Percentiles rank a stretch among this genome's conserved stretches.
Evolutionary conservation across 2,797 vertebrate species (phyloP).

Genomic region (Acipenser ruthenus): DNA sequence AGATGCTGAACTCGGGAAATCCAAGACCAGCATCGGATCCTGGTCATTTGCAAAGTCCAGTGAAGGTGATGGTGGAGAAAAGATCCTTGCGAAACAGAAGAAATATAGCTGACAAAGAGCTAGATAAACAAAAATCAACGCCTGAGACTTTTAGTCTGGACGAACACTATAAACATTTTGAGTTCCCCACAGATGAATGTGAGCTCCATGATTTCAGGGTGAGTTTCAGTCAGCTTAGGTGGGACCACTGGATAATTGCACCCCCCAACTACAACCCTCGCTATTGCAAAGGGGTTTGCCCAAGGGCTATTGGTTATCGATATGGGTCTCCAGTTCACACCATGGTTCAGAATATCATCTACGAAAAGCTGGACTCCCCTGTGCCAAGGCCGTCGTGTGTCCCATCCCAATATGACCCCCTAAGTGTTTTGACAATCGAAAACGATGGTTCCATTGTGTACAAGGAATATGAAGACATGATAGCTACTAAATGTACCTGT

Average conservation of each 20-base stretch:
- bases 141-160: slow-evolving; percentile 45
- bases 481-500: slow-evolving; percentile 87
- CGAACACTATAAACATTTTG: slow-evolving; percentile 55
- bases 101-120: slow-evolving; percentile 38
- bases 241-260: slow-evolving; percentile 90
- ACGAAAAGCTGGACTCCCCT: slow-evolving; percentile 76
- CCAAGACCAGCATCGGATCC: slow-evolving; percentile 14
- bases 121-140: slow-evolving; percentile 31
- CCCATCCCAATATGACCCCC: slow-evolving; percentile 78
- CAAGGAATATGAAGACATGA: slow-evolving; percentile 92
- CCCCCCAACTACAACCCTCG: slow-evolving; percentile 86
- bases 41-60: slow-evolving; percentile 24
- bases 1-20: slow-evolving; percentile 13
- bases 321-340: slow-evolving; percentile 87
- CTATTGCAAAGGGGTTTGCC: slow-evolving; percentile 86
- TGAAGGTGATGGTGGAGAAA: slow-evolving; percentile 26
- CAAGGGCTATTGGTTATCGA: slow-evolving; percentile 67
- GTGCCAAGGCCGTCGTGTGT: slow-evolving; percentile 82
- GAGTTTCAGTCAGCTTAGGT: slow-evolving; percentile 81
- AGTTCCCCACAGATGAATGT: slow-evolving; percentile 72
- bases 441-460: slow-evolving; percentile 82
- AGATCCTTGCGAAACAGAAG: slow-evolving; percentile 47
- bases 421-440: slow-evolving; percentile 85
- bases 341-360: slow-evolving; percentile 88
- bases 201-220: slow-evolving; percentile 81